Evolutionary conservation across 2,797 vertebrate genomes (phyloP).

Genomic region (Anisognathus igniventris): DNA sequence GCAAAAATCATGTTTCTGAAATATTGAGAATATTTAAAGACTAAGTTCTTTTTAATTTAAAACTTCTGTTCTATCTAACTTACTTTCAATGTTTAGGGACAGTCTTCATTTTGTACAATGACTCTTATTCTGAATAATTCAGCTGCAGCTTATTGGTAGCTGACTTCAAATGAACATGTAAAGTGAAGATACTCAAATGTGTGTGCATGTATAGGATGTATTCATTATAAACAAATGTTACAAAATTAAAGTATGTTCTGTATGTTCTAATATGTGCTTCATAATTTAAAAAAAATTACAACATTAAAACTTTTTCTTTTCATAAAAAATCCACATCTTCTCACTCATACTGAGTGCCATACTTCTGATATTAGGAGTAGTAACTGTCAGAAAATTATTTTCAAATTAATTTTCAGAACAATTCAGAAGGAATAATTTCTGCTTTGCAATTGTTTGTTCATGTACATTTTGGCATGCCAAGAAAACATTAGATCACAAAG

Average conservation of each 20-base stretch:
- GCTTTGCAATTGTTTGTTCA: not conserved
- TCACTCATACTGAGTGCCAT: not conserved
- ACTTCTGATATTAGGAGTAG: not conserved
- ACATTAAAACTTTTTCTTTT: not conserved
- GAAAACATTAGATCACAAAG: not conserved
- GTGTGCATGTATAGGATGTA: not conserved
- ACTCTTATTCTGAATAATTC: not conserved
- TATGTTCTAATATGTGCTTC: not conserved
- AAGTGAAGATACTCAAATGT: not conserved
- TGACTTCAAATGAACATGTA: not conserved
- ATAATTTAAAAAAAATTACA: not conserved
- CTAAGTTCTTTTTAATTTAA: not conserved
- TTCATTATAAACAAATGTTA: not conserved
- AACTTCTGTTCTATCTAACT: not conserved
- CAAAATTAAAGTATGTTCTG: not conserved
- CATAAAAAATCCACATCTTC: not conserved
- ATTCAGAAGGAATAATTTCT: not conserved
- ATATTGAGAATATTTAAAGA: conserved; percentile 1
- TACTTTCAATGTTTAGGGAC: not conserved
- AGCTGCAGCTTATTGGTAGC: not conserved
- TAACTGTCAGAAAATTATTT: not conserved
- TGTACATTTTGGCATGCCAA: not conserved
- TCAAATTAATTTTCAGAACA: not conserved
- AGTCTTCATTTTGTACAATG: not conserved
- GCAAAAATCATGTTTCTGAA: conserved; percentile 1